phyloP scores from a whole-genome alignment of 2,888 invertebrate species.

The Lutraria lutraria region DNA sequence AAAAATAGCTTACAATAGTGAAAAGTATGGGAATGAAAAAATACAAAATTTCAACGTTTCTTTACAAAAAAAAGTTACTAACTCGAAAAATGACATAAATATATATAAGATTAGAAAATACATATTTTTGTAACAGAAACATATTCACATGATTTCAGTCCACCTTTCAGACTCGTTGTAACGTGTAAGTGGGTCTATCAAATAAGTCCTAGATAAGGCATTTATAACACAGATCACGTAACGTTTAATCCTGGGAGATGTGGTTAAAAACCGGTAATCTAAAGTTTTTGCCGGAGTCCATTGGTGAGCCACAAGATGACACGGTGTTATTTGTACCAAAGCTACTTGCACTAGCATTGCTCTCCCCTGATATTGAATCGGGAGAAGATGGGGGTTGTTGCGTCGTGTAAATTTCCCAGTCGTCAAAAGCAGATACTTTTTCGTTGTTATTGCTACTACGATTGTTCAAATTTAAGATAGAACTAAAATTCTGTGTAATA shows the following conservation, averaged over 20 bases:
- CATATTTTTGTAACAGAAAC: constrained; percentile 47
- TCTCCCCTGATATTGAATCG: constrained; percentile 80
- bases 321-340: constrained; percentile 59
- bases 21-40: constrained; percentile 60
- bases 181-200: not conserved
- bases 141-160: constrained; percentile 36
- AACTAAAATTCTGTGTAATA: constrained; percentile 73
- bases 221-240: constrained; percentile 33
- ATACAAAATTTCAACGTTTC: constrained; percentile 32
- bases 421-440: constrained; percentile 71
- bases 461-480: constrained; percentile 73
- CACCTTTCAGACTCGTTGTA: constrained; percentile 27
- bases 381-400: constrained; percentile 77
- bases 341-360: constrained; percentile 73
- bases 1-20: constrained; percentile 39
- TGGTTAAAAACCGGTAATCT: constrained; percentile 81
- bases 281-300: constrained; percentile 78
- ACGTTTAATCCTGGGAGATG: constrained; percentile 71
- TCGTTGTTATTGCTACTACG: constrained; percentile 70
- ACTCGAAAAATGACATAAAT: constrained; percentile 50
- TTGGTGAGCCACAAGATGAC: constrained; percentile 75
- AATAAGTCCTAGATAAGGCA: constrained; percentile 33
- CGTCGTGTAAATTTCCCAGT: constrained; percentile 64
- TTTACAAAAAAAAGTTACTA: constrained; percentile 33
- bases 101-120: constrained; percentile 60